Conservation (phyloP, 2,888 invertebrate genomes). For the Seladonia tumulorum region DNA sequence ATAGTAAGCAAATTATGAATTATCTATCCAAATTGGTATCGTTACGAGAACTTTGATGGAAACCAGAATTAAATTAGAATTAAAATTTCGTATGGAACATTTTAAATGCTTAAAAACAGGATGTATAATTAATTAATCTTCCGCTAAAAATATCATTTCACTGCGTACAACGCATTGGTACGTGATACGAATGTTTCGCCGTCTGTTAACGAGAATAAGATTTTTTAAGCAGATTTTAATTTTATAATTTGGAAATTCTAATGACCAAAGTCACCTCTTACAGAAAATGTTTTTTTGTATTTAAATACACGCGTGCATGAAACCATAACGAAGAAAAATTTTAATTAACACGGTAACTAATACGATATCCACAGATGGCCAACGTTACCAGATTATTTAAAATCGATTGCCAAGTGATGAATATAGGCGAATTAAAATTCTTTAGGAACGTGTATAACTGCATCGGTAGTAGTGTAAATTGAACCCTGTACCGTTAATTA, state of each 20-base stretch:
- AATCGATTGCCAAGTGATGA: neutral
- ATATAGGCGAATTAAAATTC: neutral
- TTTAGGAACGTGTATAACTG: neutral
- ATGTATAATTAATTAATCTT: neutral
- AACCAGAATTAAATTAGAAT: neutral
- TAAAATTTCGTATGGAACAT: neutral
- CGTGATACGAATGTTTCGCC: neutral
- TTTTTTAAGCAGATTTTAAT: slow-evolving; percentile 1
- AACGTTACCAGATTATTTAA: neutral
- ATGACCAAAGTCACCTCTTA: neutral
- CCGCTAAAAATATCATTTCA: neutral
- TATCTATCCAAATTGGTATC: neutral
- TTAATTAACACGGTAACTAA: neutral
- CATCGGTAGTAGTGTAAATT: neutral
- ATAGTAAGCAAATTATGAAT: neutral
- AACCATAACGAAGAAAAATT: neutral
- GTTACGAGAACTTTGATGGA: neutral
- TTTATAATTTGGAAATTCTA: neutral
- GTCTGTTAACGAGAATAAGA: neutral
- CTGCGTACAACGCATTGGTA: neutral
- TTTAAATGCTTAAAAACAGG: neutral
- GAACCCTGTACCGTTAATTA: neutral
- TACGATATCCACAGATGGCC: neutral
- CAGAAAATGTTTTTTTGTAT: neutral
- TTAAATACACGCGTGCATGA: neutral